These are phyloP conservation scores for Sesamia inferens DNA, from an alignment of 2,888 invertebrate species.

Conservation along the genomic window DNA sequence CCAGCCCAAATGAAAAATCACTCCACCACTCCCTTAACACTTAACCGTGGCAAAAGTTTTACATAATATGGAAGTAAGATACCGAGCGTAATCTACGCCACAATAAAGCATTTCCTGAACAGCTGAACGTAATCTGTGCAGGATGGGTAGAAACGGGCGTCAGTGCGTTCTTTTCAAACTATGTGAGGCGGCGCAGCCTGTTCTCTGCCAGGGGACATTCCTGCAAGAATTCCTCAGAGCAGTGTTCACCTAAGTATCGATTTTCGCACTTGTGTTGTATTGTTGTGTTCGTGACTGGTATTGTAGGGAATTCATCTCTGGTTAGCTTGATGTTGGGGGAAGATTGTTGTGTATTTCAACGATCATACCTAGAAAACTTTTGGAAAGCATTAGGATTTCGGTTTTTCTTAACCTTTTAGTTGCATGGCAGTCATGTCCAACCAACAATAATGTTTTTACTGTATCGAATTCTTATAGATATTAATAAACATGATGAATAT, in stretches of 20 bases:
- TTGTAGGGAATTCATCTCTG: slow-evolving; percentile 39
- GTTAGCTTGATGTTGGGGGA: slow-evolving; percentile 1
- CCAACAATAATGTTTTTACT: background rate
- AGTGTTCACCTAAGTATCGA: slow-evolving; percentile 91
- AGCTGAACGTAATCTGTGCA: slow-evolving; percentile 67
- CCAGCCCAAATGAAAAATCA: background rate
- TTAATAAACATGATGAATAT: too few species aligned
- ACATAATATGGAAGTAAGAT: slow-evolving; percentile 14
- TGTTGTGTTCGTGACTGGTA: slow-evolving; percentile 39
- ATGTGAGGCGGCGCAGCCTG: slow-evolving; percentile 89
- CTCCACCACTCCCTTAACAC: background rate
- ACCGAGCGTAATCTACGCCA: slow-evolving; percentile 11
- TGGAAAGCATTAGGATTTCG: background rate
- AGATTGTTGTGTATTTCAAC: slow-evolving; percentile 14
- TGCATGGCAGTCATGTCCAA: too few species aligned
- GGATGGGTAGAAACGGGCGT: slow-evolving; percentile 90
- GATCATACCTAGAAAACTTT: background rate
- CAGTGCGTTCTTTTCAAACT: slow-evolving; percentile 92
- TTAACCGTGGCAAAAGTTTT: slow-evolving; percentile 11
- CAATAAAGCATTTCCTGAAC: slow-evolving; percentile 60
- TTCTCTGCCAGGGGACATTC: slow-evolving; percentile 88
- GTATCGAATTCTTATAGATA: too few species aligned
- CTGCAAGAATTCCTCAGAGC: slow-evolving; percentile 91
- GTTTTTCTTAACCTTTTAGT: background rate
- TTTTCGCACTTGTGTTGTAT: slow-evolving; percentile 28